Evolutionary conservation across 2,113 vertebrate species (phyloP).

Genomic region (Sinocyclocheilus maitianheensis): DNA sequence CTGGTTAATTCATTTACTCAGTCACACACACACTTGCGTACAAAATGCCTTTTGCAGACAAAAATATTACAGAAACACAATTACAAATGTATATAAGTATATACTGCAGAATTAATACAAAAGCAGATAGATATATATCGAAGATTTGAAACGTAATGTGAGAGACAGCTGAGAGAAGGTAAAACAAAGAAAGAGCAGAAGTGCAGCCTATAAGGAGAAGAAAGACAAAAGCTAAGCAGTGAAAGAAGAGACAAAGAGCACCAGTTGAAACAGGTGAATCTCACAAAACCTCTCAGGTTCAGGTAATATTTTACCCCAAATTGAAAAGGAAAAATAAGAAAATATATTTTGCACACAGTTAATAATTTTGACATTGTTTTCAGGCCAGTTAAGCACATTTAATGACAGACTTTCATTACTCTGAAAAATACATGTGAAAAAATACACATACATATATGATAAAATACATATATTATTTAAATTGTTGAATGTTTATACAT

Average conservation of each 20-base stretch:
- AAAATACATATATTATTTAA: too few species aligned
- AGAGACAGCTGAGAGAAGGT: not conserved
- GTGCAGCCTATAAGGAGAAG: slow-evolving; percentile 24
- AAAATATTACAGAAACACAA: not conserved
- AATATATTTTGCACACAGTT: not conserved
- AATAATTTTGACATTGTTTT: not conserved
- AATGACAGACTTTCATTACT: not conserved
- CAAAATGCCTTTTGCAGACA: not conserved
- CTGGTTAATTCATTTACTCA: not conserved
- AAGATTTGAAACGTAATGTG: not conserved
- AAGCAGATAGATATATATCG: not conserved
- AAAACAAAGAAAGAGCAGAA: slow-evolving; percentile 16
- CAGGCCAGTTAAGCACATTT: not conserved
- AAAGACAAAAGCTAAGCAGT: slow-evolving; percentile 10
- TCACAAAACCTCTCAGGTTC: not conserved
- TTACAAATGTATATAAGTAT: not conserved
- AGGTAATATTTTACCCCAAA: not conserved
- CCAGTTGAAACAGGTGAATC: not conserved
- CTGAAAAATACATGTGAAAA: too few species aligned
- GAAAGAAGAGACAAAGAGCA: not conserved
- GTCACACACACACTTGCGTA: not conserved
- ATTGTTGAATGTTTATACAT: too few species aligned
- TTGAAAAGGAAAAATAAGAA: not conserved
- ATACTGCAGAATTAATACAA: not conserved
- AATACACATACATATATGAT: too few species aligned